Base-by-base conservation (phyloP, 2,888 invertebrate genomes). In the Hermaeophaga mercurialis region DNA sequence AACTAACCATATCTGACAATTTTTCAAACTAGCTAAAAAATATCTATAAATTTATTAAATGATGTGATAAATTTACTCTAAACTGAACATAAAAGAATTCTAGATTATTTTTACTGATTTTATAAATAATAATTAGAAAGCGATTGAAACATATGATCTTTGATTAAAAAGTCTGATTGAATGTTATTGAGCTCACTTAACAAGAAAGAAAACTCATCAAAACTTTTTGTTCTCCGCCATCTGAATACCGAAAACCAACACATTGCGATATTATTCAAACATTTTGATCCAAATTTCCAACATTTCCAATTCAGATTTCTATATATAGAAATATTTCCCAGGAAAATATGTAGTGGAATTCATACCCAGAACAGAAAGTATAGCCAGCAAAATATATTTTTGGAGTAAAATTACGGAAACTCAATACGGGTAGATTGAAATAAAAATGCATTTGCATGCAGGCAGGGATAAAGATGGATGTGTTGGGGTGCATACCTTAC, bases 221-320 rank as follows among this genome's bases (percentile, higher is more conserved):
- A 36, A 36, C 36, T 36, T 36, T 36, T 33, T 36, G 9, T 17
- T 4, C 1, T 7, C 17, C 12, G 36, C 17, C 9, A 44, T 28
- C 17, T 44, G 44, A 31, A 14, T 14, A 14, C 12, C 17, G 26
- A 38, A 33, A 52, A 41, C 19, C 33, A 34, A 50, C 43, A 33
- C 22, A 39, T 50, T 12, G 49, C 39, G 5, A 50, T 14, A 33
- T 50, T 33, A 41, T 50, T 43, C 50, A 49, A 22, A 39, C 38
- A 33, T 28, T 31, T 41, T 14, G 28, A 47, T 46, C 15, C 49
- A 48, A 45, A 44, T 48, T 56, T 36, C 14, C 26, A 22, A 22
- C 22, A 54, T 57, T 52, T 55, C 33, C 60, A 57, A 48, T 57
- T 55, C 52, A 52, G 44, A 60, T 57, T 58, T 39, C 15, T 24